Evolutionary conservation across 2,113 vertebrate species (phyloP).

Genomic region (Psilopogon haemacephalus): DNA sequence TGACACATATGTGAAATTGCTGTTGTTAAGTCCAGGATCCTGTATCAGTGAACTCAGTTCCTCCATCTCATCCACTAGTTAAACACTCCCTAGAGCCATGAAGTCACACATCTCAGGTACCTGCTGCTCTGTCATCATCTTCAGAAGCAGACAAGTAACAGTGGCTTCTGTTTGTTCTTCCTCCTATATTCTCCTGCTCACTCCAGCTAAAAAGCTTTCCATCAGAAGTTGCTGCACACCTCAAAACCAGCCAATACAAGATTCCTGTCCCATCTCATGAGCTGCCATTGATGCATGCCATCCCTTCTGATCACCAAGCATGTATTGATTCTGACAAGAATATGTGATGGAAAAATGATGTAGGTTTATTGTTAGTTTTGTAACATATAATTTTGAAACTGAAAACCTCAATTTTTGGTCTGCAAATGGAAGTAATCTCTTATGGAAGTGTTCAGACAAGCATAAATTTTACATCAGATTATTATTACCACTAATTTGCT

Average conservation of each 20-base stretch:
- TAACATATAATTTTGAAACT: not conserved
- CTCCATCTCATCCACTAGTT: not conserved
- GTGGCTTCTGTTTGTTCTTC: not conserved
- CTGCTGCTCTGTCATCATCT: not conserved
- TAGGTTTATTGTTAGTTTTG: not conserved
- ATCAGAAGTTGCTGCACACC: not conserved
- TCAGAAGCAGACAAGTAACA: not conserved
- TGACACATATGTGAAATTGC: too few relatives aligned
- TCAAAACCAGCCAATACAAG: not conserved
- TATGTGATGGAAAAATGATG: not conserved
- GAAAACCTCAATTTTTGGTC: not conserved
- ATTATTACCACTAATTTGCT: not conserved
- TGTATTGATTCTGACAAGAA: not conserved
- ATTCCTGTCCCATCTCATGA: not conserved
- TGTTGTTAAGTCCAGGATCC: not conserved
- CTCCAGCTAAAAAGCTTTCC: not conserved
- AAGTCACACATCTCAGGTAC: not conserved
- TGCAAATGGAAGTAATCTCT: not conserved
- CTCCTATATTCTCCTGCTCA: not conserved
- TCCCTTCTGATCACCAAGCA: not conserved
- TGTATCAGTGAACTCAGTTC: not conserved
- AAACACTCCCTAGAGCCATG: not conserved
- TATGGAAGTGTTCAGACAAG: not conserved
- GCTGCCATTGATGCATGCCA: rapidly evolving
- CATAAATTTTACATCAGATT: not conserved